These are phyloP conservation scores for Labeo catla DNA, from an alignment of 2,113 vertebrate genomes.

Conservation along the genomic window DNA sequence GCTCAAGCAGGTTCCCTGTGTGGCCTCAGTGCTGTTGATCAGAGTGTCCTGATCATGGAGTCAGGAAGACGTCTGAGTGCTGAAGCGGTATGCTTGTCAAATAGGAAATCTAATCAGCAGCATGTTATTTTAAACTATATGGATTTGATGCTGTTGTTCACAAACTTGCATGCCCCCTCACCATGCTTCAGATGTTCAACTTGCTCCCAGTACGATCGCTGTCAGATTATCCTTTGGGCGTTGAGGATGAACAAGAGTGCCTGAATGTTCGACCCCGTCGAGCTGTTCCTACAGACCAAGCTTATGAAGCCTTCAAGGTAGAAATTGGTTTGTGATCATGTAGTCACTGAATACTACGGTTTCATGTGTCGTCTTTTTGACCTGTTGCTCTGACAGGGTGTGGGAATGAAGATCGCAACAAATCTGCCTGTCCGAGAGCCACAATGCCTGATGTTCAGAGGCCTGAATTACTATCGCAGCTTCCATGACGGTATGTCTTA, in stretches of 20 bases:
- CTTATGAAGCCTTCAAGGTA: conserved; percentile 65
- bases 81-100: conserved; percentile 66
- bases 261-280: conserved; percentile 62
- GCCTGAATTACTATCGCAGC: not conserved
- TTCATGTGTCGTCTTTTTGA: too few species aligned
- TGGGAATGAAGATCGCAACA: conserved; percentile 80
- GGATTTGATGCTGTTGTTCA: too few species aligned
- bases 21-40: conserved; percentile 80
- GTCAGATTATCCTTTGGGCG: conserved; percentile 27
- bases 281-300: not conserved
- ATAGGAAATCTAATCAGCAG: too few species aligned
- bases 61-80: conserved; percentile 73
- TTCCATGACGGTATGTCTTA: not conserved
- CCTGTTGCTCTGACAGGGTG: conserved; percentile 65
- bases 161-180: too few species aligned
- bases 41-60: conserved; percentile 80
- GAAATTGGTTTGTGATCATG: conserved; percentile 29
- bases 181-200: conserved; percentile 67
- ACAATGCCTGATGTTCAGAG: conserved; percentile 63
- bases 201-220: conserved; percentile 59
- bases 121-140: too few species aligned
- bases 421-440: conserved; percentile 64
- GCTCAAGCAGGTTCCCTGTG: conserved; percentile 82
- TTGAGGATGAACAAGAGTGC: conserved; percentile 56
- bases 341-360: too few species aligned